These are phyloP conservation scores for Arenicola marina DNA, from an alignment of 2,888 invertebrate genomes.

Conservation along the genomic window DNA sequence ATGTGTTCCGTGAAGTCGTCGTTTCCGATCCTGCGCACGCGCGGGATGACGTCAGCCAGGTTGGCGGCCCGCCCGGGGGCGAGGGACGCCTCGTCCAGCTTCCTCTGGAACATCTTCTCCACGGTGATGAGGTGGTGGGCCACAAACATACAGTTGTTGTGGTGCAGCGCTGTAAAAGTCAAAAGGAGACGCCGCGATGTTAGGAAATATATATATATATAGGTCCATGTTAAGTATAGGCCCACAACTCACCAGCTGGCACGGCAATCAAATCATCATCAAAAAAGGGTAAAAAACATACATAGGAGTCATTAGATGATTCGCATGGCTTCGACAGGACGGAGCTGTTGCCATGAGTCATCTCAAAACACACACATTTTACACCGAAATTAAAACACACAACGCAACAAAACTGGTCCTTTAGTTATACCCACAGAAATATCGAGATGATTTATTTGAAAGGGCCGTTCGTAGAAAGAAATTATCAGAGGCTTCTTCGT, in stretches of 20 bases:
- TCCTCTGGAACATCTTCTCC: conserved; percentile 25
- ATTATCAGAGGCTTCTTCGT: no score
- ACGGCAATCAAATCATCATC: no score
- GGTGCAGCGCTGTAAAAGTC: conserved; percentile 26
- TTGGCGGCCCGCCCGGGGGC: conserved; percentile 4
- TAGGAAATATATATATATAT: background rate
- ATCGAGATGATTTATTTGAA: no score
- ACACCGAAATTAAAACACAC: no score
- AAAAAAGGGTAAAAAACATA: no score
- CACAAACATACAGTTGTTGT: conserved; percentile 37
- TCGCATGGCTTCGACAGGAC: no score
- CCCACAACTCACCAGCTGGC: background rate
- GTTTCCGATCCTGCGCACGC: conserved; percentile 26
- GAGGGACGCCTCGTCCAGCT: conserved; percentile 11
- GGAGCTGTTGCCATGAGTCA: no score
- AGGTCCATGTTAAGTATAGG: background rate
- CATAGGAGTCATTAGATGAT: no score
- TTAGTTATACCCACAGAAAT: no score
- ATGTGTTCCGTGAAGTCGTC: conserved; percentile 30
- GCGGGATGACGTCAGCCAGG: conserved; percentile 27
- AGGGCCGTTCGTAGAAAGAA: no score
- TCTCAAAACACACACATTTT: no score
- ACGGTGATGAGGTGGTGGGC: conserved; percentile 34
- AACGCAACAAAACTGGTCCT: no score
- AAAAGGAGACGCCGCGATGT: background rate